Base-by-base conservation (phyloP, 2,113 vertebrate genomes). In the Electrona antarctica region DNA sequence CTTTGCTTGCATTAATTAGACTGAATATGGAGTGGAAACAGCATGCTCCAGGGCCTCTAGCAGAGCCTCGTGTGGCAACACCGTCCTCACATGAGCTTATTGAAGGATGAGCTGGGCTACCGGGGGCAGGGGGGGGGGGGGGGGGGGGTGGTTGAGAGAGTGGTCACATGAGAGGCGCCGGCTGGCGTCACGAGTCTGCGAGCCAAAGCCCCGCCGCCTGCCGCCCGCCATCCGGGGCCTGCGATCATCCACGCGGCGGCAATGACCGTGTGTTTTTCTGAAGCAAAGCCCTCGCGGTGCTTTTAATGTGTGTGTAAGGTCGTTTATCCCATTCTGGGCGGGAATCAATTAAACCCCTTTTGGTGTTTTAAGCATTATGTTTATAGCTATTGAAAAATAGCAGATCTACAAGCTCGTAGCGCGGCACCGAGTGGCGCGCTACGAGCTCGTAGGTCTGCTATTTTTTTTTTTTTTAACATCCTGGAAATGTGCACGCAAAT, bases 111-210 rank as follows among this genome's bases (percentile, higher is more conserved):
- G 66, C 67, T 48, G 50, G 52, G 71, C 5, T 10, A 28, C 4
- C 50, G 14, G 1, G 51, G 48, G 12, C 29, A 5, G 1, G 2
- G 29, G 29, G 29, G 29, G 29, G 29, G 2, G 1, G 45, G 15
- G 63, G 59, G 13, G 46, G 29, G 68, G 55, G 8, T 60, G 64
- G 67, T 54, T 65, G 69, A 79, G 77, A 81, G 83, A 83, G 84
- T 83, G 87, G 89, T 86, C 80, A 81, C 77, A 81, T 64, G 79
- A 87, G 80, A 74, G 83, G 66, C 84, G 67, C 68, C 67, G 77
- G 73, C 79, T 81, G 2, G n/a, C n/a, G n/a, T n/a, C n/a, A n/a
- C 21, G 62, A 67, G 72, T 54, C 21, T 1, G 14, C 57, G 80
- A 79, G 83, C 80, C 82, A 86, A 77, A 81, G 67, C 72, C 50